A percentile compares a stretch with the other conserved stretches of the same genome.
Evolutionary conservation across 2,797 vertebrate genomes (phyloP).

Genomic region (Capromys pilorides): DNA sequence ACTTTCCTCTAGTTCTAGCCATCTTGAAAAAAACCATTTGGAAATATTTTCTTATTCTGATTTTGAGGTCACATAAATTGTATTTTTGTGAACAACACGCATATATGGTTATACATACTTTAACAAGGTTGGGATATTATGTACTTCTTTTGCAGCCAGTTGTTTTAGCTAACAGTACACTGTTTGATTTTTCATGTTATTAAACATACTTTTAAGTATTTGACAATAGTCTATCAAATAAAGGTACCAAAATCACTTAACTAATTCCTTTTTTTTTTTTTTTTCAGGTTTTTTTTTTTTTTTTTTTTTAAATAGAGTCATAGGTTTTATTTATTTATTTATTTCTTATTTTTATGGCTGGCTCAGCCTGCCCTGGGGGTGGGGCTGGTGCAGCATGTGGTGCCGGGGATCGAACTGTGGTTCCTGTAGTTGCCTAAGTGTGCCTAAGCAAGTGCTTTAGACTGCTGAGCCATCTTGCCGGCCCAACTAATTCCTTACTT

Average conservation of each 20-base stretch:
- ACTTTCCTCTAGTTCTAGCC: neutral
- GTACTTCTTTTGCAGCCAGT: neutral
- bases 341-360: too few relatives aligned
- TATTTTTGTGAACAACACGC: neutral
- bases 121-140: conserved; percentile 7
- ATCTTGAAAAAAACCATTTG: neutral
- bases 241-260: neutral
- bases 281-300: too few relatives aligned
- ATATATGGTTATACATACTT: neutral
- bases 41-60: conserved; percentile 50
- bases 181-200: neutral
- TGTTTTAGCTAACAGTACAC: neutral
- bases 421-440: too few relatives aligned
- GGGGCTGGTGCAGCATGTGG: too few relatives aligned
- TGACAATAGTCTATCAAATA: neutral
- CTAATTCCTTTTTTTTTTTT: neutral
- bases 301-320: too few relatives aligned
- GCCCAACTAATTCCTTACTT: too few relatives aligned
- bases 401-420: too few relatives aligned
- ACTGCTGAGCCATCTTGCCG: too few relatives aligned
- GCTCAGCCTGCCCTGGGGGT: too few relatives aligned
- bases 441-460: too few relatives aligned
- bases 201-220: conserved; percentile 49
- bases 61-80: neutral
- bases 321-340: too few relatives aligned